Evolutionary conservation across 1,140 invertebrate species (phyloP).

Genomic region (Periplaneta americana): DNA sequence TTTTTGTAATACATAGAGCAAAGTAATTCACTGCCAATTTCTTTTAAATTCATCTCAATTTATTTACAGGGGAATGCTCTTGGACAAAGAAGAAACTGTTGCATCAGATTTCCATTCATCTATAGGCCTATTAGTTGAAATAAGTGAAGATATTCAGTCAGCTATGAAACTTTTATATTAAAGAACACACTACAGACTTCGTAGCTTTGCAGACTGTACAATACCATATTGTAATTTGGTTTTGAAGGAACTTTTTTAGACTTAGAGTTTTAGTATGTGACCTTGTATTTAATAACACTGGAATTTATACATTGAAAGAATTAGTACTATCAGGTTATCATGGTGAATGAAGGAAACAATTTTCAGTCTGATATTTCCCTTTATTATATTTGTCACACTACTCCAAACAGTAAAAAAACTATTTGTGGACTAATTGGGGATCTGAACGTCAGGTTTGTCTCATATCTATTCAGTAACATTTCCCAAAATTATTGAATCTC

Average conservation of each 20-base stretch:
- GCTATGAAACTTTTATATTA: not conserved
- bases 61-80: not conserved
- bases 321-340: constrained; percentile 50
- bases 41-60: too few species aligned
- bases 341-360: constrained; percentile 59
- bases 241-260: constrained; percentile 35
- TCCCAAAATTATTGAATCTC: constrained; percentile 45
- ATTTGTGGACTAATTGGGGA: constrained; percentile 75
- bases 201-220: constrained; percentile 44
- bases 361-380: constrained; percentile 42
- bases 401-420: constrained; percentile 70
- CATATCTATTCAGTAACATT: constrained; percentile 73
- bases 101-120: constrained; percentile 1
- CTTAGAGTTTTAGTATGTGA: constrained; percentile 49
- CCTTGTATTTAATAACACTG: constrained; percentile 58
- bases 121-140: not conserved
- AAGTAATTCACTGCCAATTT: too few species aligned
- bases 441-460: constrained; percentile 48
- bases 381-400: constrained; percentile 78
- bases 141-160: not conserved
- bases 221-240: constrained; percentile 48
- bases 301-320: constrained; percentile 50
- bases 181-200: constrained; percentile 51
- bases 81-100: not conserved
- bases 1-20: too few species aligned